Conservation (phyloP, 1,140 invertebrate genomes). For the Trichomalopsis sarcophagae region DNA sequence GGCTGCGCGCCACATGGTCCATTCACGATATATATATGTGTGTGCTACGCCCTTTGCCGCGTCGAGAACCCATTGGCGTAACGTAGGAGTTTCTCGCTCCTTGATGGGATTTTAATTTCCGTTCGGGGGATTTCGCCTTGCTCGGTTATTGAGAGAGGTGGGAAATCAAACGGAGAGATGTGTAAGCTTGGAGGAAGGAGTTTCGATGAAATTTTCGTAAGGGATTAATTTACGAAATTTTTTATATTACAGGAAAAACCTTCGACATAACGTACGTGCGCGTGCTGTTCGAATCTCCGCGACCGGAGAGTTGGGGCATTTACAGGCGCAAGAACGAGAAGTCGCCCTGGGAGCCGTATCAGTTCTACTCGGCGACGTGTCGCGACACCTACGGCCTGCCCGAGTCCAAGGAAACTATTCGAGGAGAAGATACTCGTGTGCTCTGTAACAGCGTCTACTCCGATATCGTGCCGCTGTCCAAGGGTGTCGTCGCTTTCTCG, state of each 20-base stretch:
- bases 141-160: neutral
- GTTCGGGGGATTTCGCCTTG: neutral
- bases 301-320: conserved; percentile 98
- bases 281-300: conserved; percentile 93
- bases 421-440: conserved; percentile 87
- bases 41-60: neutral
- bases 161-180: neutral
- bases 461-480: conserved; percentile 96
- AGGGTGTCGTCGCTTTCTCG: conserved; percentile 97
- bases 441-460: conserved; percentile 97
- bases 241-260: conserved; percentile 87
- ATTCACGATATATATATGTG: conserved; percentile 39
- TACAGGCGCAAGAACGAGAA: conserved; percentile 90
- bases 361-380: conserved; percentile 96
- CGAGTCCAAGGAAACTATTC: conserved; percentile 81
- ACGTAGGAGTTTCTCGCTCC: neutral
- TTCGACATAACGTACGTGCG: conserved; percentile 98
- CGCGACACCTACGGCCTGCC: conserved; percentile 91
- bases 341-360: conserved; percentile 94
- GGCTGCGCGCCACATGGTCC: conserved; percentile 56
- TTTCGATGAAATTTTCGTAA: too few species aligned
- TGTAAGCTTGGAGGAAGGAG: too few species aligned
- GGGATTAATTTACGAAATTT: conserved; percentile 40
- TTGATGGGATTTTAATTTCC: neutral
- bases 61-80: conserved; percentile 25